Conservation (phyloP, 2,888 invertebrate species). For the Ommatoiulus sabulosus region DNA sequence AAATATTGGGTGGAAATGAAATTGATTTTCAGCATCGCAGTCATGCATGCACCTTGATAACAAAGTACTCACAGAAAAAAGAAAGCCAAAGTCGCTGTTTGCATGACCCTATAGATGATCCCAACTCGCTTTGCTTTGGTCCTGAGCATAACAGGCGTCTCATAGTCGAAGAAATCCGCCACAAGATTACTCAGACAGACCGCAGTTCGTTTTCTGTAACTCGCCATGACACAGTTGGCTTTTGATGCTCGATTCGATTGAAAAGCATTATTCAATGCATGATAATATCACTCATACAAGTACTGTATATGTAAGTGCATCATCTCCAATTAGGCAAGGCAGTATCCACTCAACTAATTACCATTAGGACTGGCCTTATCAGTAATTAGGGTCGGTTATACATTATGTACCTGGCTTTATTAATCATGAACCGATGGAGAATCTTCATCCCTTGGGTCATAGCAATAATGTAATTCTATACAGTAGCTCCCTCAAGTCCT, state of each 20-base stretch:
- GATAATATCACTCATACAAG: too few relatives aligned
- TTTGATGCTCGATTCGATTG: too few relatives aligned
- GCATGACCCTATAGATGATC: neutral
- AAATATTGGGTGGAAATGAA: neutral
- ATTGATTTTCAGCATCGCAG: too few relatives aligned
- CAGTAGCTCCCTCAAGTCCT: too few relatives aligned
- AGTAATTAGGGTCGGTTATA: neutral
- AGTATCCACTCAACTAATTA: neutral
- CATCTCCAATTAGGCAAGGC: neutral
- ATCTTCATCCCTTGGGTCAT: neutral
- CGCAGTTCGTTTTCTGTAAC: neutral
- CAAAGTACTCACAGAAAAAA: neutral
- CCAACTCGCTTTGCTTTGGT: conserved; percentile 4
- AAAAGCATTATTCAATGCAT: too few relatives aligned
- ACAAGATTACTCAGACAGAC: neutral
- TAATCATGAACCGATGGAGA: neutral
- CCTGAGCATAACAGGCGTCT: conserved; percentile 8
- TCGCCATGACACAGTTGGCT: neutral
- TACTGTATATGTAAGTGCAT: neutral
- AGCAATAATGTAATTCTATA: neutral
- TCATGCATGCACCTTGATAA: neutral
- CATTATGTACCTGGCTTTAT: neutral
- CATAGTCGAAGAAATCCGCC: neutral
- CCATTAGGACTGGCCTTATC: neutral
- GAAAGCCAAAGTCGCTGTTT: neutral